These are phyloP conservation scores for Anseranas semipalmata DNA, from an alignment of 2,113 vertebrate genomes.

Conservation along the genomic window DNA sequence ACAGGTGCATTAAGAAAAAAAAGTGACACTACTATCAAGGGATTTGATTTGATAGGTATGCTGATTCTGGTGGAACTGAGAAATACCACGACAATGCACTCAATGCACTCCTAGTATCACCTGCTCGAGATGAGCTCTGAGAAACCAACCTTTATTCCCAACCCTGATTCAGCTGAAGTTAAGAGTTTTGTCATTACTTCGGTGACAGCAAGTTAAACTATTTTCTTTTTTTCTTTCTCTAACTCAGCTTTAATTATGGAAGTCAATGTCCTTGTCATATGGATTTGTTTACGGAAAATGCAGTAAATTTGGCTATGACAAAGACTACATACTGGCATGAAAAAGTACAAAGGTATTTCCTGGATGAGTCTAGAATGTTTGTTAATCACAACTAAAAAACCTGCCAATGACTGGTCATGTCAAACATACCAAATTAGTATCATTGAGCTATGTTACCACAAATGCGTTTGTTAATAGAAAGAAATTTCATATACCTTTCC, in stretches of 20 bases:
- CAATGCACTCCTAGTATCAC: neutral
- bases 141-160: neutral
- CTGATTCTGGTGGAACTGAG: neutral
- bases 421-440: neutral
- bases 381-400: conserved; percentile 1
- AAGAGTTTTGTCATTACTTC: neutral
- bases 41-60: neutral
- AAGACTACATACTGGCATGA: neutral
- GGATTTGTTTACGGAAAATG: conserved; percentile 12
- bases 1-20: neutral
- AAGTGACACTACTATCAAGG: neutral
- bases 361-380: neutral
- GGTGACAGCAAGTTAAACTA: neutral
- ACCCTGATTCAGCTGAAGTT: neutral
- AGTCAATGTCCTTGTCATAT: neutral
- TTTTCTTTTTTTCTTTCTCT: neutral
- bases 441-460: neutral
- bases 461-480: neutral
- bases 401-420: neutral
- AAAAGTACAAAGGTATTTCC: conserved; percentile 46
- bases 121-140: neutral
- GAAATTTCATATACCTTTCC: neutral
- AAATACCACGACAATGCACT: neutral
- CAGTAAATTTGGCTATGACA: neutral
- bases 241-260: neutral